A percentile compares a stretch with the other conserved stretches of the same genome.
phyloP scores from a whole-genome alignment of 1,140 invertebrate genomes.

The Bombus sibiricus region DNA sequence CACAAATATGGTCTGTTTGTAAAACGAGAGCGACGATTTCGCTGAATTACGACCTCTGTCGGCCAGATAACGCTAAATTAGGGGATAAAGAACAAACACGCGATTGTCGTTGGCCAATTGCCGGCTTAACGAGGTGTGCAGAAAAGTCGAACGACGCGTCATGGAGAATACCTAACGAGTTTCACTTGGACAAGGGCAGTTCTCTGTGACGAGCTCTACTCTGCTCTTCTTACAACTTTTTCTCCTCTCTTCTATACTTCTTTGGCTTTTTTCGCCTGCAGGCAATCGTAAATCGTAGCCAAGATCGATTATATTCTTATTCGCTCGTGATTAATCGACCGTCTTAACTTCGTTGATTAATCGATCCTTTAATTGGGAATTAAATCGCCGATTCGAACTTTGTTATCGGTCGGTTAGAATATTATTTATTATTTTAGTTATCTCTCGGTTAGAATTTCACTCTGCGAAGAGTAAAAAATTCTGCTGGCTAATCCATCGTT shows the following conservation, averaged over 20 bases:
- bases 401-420: too few species aligned
- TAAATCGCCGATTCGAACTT: too few species aligned
- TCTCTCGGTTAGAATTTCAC: too few species aligned
- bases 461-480: too few species aligned
- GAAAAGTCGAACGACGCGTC: conserved; percentile 2
- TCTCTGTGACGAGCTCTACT: not conserved
- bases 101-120: conserved; percentile 12
- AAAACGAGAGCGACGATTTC: conserved; percentile 3
- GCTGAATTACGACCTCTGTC: not conserved
- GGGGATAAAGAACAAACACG: not conserved
- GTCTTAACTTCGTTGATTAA: too few species aligned
- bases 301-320: too few species aligned
- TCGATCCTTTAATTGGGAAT: too few species aligned
- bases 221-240: too few species aligned
- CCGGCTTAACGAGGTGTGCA: conserved; percentile 1
- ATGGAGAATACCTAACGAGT: not conserved
- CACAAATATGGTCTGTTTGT: not conserved
- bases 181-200: not conserved
- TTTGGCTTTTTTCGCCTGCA: not conserved
- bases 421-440: too few species aligned
- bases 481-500: too few species aligned
- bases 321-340: too few species aligned
- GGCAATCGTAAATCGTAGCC: not conserved
- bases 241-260: too few species aligned
- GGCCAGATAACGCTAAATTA: not conserved